Conservation (phyloP, 2,797 vertebrate genomes). For the Aythya fuligula region DNA sequence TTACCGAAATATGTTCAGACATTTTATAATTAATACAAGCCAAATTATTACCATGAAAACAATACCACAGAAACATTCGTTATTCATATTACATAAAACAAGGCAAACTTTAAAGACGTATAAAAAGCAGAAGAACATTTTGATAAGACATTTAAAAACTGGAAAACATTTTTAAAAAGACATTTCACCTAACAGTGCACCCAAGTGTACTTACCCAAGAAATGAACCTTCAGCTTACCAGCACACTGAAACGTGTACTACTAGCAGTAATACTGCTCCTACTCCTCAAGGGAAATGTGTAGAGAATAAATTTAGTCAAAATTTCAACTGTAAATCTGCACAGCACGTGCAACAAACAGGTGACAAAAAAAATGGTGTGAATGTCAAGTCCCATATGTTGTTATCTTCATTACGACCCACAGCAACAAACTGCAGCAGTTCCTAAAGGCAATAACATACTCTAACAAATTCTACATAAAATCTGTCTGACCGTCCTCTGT, state of each 20-base stretch:
- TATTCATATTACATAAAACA: slow-evolving; percentile 63
- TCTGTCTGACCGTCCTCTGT: slow-evolving; percentile 34
- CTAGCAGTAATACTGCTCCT: slow-evolving; percentile 81
- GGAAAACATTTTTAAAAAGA: slow-evolving; percentile 55
- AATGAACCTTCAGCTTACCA: slow-evolving; percentile 83
- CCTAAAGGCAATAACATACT: neutral
- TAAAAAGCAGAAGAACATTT: slow-evolving; percentile 44
- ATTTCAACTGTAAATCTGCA: slow-evolving; percentile 77
- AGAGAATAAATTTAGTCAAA: slow-evolving; percentile 82
- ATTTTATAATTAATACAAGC: slow-evolving; percentile 45
- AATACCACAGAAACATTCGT: slow-evolving; percentile 67
- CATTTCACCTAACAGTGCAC: slow-evolving; percentile 77
- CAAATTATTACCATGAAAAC: slow-evolving; percentile 59
- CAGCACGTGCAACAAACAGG: slow-evolving; percentile 75
- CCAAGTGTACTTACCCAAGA: slow-evolving; percentile 82
- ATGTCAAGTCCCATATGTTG: slow-evolving; percentile 50
- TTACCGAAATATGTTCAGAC: neutral
- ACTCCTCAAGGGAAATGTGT: slow-evolving; percentile 83
- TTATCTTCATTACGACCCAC: slow-evolving; percentile 44
- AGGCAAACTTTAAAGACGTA: slow-evolving; percentile 58
- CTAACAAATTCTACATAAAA: slow-evolving; percentile 19
- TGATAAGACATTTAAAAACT: slow-evolving; percentile 42
- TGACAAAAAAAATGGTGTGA: slow-evolving; percentile 70
- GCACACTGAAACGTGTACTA: slow-evolving; percentile 82
- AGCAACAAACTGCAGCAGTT: slow-evolving; percentile 44